Conservation (phyloP, 2,888 invertebrate species). For the Meta bourneti region DNA sequence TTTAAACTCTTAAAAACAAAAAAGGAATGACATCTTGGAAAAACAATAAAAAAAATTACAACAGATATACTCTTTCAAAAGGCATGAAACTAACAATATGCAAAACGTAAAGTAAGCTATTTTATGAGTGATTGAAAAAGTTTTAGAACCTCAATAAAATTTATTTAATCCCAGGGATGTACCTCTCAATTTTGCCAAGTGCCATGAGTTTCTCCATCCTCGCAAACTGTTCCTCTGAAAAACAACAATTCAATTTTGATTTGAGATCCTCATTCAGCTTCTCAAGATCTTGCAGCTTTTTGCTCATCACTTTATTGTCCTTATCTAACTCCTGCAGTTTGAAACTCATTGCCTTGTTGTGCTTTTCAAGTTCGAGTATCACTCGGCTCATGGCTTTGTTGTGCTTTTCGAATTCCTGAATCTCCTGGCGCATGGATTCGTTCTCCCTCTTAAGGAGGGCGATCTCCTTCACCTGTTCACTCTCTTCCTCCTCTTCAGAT, state of each 20-base stretch:
- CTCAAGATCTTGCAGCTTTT: conserved; percentile 64
- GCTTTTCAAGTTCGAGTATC: conserved; percentile 71
- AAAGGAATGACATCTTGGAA: no score
- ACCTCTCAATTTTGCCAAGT: conserved; percentile 69
- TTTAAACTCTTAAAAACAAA: no score
- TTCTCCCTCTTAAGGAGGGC: conserved; percentile 54
- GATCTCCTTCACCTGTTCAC: conserved; percentile 40
- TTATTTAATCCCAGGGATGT: conserved; percentile 70
- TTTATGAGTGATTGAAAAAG: no score
- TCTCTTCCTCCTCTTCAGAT: conserved; percentile 18
- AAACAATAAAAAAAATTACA: no score
- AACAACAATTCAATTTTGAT: conserved; percentile 65
- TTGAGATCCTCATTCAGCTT: conserved; percentile 63
- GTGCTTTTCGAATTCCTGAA: conserved; percentile 70
- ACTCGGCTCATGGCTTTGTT: conserved; percentile 71
- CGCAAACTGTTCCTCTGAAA: conserved; percentile 68
- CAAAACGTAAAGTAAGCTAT: no score
- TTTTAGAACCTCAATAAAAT: no score
- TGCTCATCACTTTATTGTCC: conserved; percentile 65
- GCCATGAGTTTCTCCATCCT: conserved; percentile 70
- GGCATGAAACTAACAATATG: no score
- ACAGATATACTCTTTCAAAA: no score
- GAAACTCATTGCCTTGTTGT: conserved; percentile 67
- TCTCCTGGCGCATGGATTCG: conserved; percentile 65
- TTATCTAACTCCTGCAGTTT: conserved; percentile 61